Evolutionary conservation across 2,888 invertebrate genomes (phyloP).

Genomic region (Melinopterus prodromus): DNA sequence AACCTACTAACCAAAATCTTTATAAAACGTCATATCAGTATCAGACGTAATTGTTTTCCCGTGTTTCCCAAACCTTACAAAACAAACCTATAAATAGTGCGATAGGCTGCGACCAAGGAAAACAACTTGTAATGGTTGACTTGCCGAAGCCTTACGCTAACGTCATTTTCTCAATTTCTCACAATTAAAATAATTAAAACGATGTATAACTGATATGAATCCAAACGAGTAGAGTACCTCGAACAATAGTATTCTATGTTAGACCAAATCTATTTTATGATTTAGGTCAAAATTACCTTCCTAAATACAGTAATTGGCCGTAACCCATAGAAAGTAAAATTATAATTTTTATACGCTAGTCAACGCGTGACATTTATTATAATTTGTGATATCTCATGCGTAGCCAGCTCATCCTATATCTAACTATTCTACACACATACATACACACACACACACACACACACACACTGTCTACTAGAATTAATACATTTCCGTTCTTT

Average conservation of each 20-base stretch:
- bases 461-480: neutral
- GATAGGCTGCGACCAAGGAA: neutral
- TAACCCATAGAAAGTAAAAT: neutral
- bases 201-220: neutral
- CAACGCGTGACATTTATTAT: neutral
- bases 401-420: neutral
- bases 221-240: neutral
- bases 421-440: neutral
- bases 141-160: neutral
- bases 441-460: neutral
- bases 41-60: neutral
- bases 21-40: neutral
- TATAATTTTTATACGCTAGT: neutral
- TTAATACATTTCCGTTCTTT: neutral
- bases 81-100: neutral
- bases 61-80: neutral
- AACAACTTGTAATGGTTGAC: neutral
- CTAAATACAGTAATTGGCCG: neutral
- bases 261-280: neutral
- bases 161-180: neutral
- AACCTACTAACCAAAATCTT: neutral
- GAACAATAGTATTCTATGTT: neutral
- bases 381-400: neutral
- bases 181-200: neutral
- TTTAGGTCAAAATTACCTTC: neutral